Base-by-base conservation (phyloP, 1,140 invertebrate genomes). In the Tetramorium alpestre region DNA sequence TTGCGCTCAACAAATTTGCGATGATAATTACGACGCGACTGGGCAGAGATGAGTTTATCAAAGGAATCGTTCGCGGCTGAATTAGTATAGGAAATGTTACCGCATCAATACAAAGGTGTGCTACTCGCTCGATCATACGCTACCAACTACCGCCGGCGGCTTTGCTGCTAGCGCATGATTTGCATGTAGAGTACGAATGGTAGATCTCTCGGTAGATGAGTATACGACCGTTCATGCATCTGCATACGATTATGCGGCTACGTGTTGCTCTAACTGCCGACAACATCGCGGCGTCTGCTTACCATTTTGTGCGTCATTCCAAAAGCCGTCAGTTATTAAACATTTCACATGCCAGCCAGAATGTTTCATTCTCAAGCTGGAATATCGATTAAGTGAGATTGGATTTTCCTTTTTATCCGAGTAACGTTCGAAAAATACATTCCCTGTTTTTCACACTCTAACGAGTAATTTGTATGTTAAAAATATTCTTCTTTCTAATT, bases 221-320 rank as follows among this genome's bases (percentile, higher is more conserved):
- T 90, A 88, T 87, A 89, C 86, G 86, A 87, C 58, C 49, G 67
- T 85, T 90, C 84, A 78, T 89, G 90, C 84, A 91, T 91, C 90
- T 91, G 88, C 90, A 91, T 91, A 88, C 88, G 84, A 91, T 91
- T 89, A 91, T 89, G 90, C 90, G 81, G 88, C 81, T 91, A 89
- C 88, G 88, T 89, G 90, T 91, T 91, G 87, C 87, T 86, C 88
- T 87, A 91, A 91, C 89, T 87, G 90, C 87, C 89, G 88, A 89
- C 90, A 89, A 88, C 81, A 72, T 78, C 64, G 64, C 16, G 44
- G 58, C 49, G 33, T 54, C 73, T 70, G 73, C 33, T 58, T 70
- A 56, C 18, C 51, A n/a, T 41, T 56, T 44, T 18, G 13, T 47
- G 22, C 18, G 41, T 75, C 54, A 60, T 3, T 16, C 54, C 6